Evolutionary conservation across 2,797 vertebrate genomes (phyloP).

Genomic region (Choloepus didactylus): DNA sequence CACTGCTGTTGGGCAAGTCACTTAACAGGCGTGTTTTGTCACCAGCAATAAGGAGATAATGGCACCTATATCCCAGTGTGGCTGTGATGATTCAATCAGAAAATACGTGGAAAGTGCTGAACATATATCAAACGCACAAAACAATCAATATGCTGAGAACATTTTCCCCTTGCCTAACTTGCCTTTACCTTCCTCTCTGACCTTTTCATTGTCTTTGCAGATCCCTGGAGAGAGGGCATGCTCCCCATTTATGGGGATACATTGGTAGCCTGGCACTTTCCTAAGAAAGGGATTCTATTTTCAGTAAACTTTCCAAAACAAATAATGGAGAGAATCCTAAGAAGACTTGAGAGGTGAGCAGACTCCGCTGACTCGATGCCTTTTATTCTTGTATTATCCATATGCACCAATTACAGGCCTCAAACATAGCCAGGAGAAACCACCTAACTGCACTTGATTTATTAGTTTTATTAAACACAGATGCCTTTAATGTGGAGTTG

Average conservation of each 20-base stretch:
- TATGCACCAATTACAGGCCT: conserved; percentile 73
- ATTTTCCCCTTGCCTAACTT: neutral
- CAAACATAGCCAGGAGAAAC: conserved; percentile 79
- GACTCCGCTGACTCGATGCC: conserved; percentile 65
- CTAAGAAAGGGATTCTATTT: conserved; percentile 32
- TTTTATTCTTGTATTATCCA: conserved; percentile 75
- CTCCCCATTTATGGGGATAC: neutral
- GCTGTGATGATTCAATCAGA: neutral
- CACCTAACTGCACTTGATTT: conserved; percentile 84
- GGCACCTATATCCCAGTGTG: neutral
- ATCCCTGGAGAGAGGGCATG: neutral
- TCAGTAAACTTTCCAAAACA: neutral
- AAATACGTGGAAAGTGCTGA: neutral
- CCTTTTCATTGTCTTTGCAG: neutral
- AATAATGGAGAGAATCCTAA: neutral
- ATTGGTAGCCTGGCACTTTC: neutral
- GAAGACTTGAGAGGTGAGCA: accelerated
- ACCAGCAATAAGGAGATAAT: neutral
- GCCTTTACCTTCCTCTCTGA: neutral
- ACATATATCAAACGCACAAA: too few relatives aligned
- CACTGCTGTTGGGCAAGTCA: too few relatives aligned
- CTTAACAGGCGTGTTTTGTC: neutral
- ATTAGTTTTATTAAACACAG: conserved; percentile 87
- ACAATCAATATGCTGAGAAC: neutral
- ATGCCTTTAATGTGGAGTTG: conserved; percentile 86